Base-by-base conservation (phyloP, 1,140 invertebrate genomes). In the Pachypeltis micranthus region DNA sequence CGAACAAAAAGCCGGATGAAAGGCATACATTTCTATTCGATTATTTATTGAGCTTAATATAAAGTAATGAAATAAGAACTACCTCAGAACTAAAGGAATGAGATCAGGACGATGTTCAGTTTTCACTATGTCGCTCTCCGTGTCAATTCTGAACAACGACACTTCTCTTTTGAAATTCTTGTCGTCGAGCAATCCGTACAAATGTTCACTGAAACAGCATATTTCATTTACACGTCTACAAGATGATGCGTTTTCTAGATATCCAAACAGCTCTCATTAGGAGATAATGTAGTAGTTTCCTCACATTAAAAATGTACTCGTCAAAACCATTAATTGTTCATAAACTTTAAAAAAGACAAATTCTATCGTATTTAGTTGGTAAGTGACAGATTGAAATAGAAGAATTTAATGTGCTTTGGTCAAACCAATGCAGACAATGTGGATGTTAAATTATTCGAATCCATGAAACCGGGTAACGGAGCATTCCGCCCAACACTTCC, bases 151-250 rank as follows among this genome's bases (percentile, higher is more conserved):
- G 69, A 96, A 93, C 7, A 82, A 76, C 0, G 83, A 81, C 0
- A 96, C 70, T 73, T 93, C 90, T 64, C 85, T 84, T 74, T 91
- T 91, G 63, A 96, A 86, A 66, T 87, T 88, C 66, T 89, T 89
- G 54, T 95, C 91, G 71, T 93, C 86, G 0, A 95, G 80, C 19
- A 95, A 77, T 64, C 82, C 83, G 63, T 84, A 80, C 7, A 96
- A 72, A 70, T 89, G 81, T 21, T 83, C 82, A 51, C 74, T 68
- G 47, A 28, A 66, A 68, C 34, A 29, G 39, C 12, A 63, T 21
- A 57, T 26, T 73, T 1, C 51, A 29, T 24, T 29, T 34, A 3
- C 21, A 61, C n/a, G n/a, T n/a, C n/a, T 39, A 39, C 7, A 39
- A 39, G 7, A 39, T n/a, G n/a, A n/a, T n/a, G n/a, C n/a, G n/a